phyloP scores from a whole-genome alignment of 2,797 vertebrate species.

The Argya squamiceps region DNA sequence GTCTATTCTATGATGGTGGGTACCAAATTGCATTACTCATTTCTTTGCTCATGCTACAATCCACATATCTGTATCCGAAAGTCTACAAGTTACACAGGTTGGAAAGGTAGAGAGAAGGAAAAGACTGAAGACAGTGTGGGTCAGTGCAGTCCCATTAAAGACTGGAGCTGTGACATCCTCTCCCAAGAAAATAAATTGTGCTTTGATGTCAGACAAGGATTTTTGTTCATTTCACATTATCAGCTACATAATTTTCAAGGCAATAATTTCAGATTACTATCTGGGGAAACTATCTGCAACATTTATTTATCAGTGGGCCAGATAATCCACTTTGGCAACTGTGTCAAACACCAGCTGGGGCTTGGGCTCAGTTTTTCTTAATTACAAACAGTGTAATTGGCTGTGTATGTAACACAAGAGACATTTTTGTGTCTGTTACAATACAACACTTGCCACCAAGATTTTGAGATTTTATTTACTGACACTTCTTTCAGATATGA shows the following conservation, averaged over 20 bases:
- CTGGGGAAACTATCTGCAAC: background rate
- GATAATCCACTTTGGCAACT: background rate
- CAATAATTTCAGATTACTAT: background rate
- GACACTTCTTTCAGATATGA: background rate
- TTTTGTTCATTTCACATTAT: background rate
- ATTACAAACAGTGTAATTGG: background rate
- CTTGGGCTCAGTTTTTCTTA: background rate
- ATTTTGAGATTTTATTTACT: background rate
- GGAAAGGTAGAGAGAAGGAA: background rate
- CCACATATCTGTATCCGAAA: background rate
- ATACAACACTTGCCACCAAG: background rate
- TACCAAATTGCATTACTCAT: constrained; percentile 3
- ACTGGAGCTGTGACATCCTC: background rate
- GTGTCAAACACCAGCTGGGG: constrained; percentile 3
- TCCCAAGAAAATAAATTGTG: background rate
- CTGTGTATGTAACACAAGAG: background rate
- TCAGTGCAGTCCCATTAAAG: background rate
- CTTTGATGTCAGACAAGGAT: background rate
- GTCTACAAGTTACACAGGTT: background rate
- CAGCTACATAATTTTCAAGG: background rate
- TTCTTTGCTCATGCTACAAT: background rate
- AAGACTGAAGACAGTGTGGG: background rate
- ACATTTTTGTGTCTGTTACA: background rate
- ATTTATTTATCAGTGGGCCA: constrained; percentile 27
- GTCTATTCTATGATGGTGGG: background rate